These are phyloP conservation scores for Aporophyla nigra DNA, from an alignment of 2,888 invertebrate species.

Conservation along the genomic window DNA sequence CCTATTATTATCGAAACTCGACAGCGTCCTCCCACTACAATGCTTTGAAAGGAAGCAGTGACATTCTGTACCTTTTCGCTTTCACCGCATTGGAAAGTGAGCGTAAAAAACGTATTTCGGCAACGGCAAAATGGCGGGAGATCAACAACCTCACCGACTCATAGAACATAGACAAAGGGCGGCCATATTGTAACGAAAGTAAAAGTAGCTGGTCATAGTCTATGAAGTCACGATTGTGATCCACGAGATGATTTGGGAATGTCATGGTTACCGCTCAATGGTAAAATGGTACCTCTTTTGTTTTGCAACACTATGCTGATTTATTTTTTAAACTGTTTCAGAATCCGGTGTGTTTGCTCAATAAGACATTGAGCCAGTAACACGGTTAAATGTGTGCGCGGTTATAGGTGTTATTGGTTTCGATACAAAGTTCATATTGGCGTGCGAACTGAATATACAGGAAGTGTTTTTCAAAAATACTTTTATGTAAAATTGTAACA, in stretches of 20 bases:
- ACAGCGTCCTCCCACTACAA: conserved; percentile 87
- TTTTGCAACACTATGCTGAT: conserved; percentile 76
- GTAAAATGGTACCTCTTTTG: conserved; percentile 70
- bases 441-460: conserved; percentile 28
- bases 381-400: conserved; percentile 48
- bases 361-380: conserved; percentile 70
- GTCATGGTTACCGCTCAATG: conserved; percentile 85
- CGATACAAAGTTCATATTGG: conserved; percentile 49
- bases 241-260: conserved; percentile 89
- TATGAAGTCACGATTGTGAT: conserved; percentile 84
- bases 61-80: conserved; percentile 90
- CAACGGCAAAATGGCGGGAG: conserved; percentile 86
- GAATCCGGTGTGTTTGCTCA: conserved; percentile 70
- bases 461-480: conserved; percentile 47
- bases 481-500: conserved; percentile 34
- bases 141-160: conserved; percentile 83
- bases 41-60: conserved; percentile 89
- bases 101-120: conserved; percentile 90
- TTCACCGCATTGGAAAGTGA: conserved; percentile 91
- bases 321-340: conserved; percentile 68
- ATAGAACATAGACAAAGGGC: conserved; percentile 88
- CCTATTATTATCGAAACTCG: conserved; percentile 84
- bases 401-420: conserved; percentile 50
- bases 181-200: conserved; percentile 87
- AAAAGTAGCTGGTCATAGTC: conserved; percentile 82